phyloP scores from a whole-genome alignment of 2,888 invertebrate species.

The Morinoia aosen region DNA sequence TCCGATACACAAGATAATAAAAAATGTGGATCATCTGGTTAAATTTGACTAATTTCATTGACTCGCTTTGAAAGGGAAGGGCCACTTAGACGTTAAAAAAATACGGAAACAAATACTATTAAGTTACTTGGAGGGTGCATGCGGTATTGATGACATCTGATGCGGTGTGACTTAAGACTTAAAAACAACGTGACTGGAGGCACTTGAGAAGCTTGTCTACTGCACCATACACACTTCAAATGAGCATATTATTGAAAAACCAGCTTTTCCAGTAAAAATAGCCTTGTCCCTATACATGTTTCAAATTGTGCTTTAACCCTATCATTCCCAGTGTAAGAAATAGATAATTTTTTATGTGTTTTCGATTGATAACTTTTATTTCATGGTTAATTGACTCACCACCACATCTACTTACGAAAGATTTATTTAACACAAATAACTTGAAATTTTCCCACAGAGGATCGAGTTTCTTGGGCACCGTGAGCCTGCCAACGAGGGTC shows the following conservation, averaged over 20 bases:
- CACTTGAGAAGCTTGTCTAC: background rate
- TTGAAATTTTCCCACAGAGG: background rate
- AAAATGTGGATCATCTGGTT: background rate
- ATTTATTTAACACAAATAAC: too few relatives aligned
- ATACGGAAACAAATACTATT: background rate
- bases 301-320: background rate
- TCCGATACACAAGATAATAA: background rate
- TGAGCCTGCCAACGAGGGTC: conserved; percentile 1
- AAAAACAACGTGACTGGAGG: background rate
- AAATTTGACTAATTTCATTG: background rate
- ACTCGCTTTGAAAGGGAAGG: background rate
- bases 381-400: too few relatives aligned
- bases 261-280: background rate
- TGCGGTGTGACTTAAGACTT: background rate
- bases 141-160: background rate
- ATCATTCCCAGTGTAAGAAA: too few relatives aligned
- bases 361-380: too few relatives aligned
- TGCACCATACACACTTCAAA: background rate
- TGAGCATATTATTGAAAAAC: background rate
- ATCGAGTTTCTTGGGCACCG: conserved; percentile 38
- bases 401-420: too few relatives aligned
- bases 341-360: too few relatives aligned
- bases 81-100: background rate
- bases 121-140: background rate
- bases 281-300: background rate